A percentile compares a stretch with the other conserved stretches of the same genome.
Conservation (phyloP, 2,888 invertebrate genomes). For the Anthrax anthrax region DNA sequence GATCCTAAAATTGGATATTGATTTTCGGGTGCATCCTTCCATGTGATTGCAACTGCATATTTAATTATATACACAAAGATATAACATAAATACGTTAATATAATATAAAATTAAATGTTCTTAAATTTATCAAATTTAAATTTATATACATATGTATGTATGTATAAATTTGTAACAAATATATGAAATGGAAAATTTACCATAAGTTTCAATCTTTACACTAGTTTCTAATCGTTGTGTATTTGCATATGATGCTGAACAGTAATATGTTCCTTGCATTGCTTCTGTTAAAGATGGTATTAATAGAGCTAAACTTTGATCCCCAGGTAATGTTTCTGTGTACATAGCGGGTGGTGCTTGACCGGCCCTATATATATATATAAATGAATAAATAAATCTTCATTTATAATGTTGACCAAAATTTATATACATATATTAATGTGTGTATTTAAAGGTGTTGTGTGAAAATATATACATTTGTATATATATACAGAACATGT, state of each 20-base stretch:
- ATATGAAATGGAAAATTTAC: slow-evolving; percentile 29
- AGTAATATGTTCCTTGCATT: slow-evolving; percentile 70
- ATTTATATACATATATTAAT: too few relatives aligned
- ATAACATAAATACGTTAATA: too few relatives aligned
- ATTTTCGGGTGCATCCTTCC: slow-evolving; percentile 70
- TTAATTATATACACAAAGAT: too few relatives aligned
- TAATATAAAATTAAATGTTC: too few relatives aligned
- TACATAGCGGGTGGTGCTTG: slow-evolving; percentile 44
- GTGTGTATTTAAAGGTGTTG: too few relatives aligned
- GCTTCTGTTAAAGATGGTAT: slow-evolving; percentile 58
- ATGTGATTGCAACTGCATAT: slow-evolving; percentile 62
- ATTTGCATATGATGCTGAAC: slow-evolving; percentile 64
- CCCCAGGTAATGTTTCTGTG: slow-evolving; percentile 49
- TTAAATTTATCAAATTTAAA: too few relatives aligned
- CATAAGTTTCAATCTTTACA: slow-evolving; percentile 57
- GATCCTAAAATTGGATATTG: slow-evolving; percentile 66
- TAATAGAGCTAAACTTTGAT: slow-evolving; percentile 53
- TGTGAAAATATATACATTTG: too few relatives aligned
- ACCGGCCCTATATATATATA: slow-evolving; percentile 27
- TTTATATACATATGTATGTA: too few relatives aligned
- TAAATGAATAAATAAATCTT: too few relatives aligned
- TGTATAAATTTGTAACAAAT: too few relatives aligned
- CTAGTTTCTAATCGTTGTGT: slow-evolving; percentile 49
- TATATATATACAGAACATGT: too few relatives aligned
- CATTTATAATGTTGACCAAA: too few relatives aligned